phyloP scores from a whole-genome alignment of 92 coral and sea anemone genomes.

The Palythoa caribaeorum region DNA sequence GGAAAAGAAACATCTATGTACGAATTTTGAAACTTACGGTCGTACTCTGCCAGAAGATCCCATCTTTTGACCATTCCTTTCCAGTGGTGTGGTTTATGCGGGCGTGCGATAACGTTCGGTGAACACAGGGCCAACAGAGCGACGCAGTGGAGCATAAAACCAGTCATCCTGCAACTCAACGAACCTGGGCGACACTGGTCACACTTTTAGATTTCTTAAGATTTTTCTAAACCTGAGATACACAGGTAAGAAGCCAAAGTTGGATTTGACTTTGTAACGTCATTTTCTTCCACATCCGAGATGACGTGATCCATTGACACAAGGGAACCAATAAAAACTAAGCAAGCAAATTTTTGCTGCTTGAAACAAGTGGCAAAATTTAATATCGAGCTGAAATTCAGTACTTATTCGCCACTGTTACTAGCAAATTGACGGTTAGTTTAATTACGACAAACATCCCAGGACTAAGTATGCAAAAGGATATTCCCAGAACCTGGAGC shows the following conservation, averaged over 20 bases:
- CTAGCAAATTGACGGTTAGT: no score
- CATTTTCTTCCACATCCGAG: slow-evolving; percentile 19
- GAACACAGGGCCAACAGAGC: slow-evolving; percentile 19
- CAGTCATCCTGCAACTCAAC: not conserved
- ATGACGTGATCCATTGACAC: slow-evolving; percentile 45
- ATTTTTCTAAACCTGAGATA: not conserved
- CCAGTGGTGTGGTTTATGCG: slow-evolving; percentile 43
- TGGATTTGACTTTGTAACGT: slow-evolving; percentile 28
- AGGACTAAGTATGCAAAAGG: no score
- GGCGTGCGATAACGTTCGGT: slow-evolving; percentile 32
- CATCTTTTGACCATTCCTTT: slow-evolving; percentile 75
- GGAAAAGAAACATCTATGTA: not conserved
- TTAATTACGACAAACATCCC: no score
- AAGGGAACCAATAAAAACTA: slow-evolving; percentile 26
- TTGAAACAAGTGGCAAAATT: slow-evolving; percentile 22
- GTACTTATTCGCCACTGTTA: not conserved
- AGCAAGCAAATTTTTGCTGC: slow-evolving; percentile 21
- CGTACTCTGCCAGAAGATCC: slow-evolving; percentile 79
- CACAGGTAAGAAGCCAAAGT: slow-evolving; percentile 36
- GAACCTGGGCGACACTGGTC: slow-evolving; percentile 8
- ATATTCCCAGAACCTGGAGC: no score
- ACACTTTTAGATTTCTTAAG: slow-evolving; percentile 24
- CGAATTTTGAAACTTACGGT: slow-evolving; percentile 72
- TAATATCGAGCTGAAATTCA: not conserved
- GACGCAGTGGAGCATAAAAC: slow-evolving; percentile 31